phyloP scores from a whole-genome alignment of 2,113 vertebrate species.

The Oceanites oceanicus region DNA sequence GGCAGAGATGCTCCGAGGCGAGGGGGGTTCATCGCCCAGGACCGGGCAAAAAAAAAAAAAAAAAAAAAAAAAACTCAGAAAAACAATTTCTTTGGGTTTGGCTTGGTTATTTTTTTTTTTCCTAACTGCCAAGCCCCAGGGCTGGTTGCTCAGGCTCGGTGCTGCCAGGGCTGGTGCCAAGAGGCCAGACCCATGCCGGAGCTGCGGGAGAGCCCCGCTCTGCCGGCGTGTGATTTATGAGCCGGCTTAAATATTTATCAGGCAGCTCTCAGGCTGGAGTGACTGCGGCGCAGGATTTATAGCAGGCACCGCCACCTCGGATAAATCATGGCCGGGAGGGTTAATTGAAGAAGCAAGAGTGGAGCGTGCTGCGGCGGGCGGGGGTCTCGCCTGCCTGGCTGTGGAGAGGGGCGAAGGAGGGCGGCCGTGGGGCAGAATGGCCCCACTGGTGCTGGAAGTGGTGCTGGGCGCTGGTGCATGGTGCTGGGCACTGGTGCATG shows the following conservation, averaged over 20 bases:
- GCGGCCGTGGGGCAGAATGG: neutral
- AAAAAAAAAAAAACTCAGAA: fast-evolving
- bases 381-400: neutral
- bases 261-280: neutral
- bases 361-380: fast-evolving
- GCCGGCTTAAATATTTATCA: neutral
- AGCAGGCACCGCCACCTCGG: neutral
- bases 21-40: neutral
- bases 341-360: neutral
- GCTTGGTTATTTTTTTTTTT: too few relatives aligned
- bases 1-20: neutral
- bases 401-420: neutral
- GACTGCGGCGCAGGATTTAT: neutral
- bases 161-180: neutral
- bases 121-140: fast-evolving
- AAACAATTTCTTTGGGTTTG: neutral
- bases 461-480: too few relatives aligned
- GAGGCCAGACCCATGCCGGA: neutral
- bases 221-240: neutral
- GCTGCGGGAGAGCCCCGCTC: neutral
- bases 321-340: neutral
- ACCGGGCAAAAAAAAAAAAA: fast-evolving
- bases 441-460: neutral
- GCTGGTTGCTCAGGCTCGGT: fast-evolving
- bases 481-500: neutral